A percentile compares a stretch with the other conserved stretches of the same genome.
Evolutionary conservation across 1,140 invertebrate genomes (phyloP).

Genomic region (Rhagoletis zephyria): DNA sequence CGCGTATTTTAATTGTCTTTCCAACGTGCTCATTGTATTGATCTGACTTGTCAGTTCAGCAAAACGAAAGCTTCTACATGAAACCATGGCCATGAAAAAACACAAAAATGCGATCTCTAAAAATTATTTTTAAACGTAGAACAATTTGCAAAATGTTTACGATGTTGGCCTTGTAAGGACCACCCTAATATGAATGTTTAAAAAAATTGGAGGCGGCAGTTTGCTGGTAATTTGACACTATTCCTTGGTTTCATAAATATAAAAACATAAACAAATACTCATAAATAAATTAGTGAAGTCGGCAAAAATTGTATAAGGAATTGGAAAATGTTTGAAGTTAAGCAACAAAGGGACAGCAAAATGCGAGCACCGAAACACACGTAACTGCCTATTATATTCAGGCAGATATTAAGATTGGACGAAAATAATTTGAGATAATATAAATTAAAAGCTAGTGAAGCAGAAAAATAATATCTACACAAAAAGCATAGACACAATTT

Average conservation of each 20-base stretch:
- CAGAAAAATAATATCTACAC: background rate
- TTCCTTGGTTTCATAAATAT: background rate
- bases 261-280: constrained; percentile 10
- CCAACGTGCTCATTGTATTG: too few species aligned
- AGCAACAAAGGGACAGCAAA: background rate
- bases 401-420: too few species aligned
- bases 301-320: background rate
- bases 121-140: too few species aligned
- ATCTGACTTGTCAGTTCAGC: too few species aligned
- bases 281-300: background rate
- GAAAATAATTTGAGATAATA: background rate
- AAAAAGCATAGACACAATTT: background rate
- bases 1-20: too few species aligned
- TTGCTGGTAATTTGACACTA: constrained; percentile 8
- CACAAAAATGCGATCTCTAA: too few species aligned
- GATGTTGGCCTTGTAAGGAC: too few species aligned
- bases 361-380: background rate
- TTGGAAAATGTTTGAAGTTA: background rate
- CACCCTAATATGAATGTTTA: too few species aligned
- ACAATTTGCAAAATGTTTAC: too few species aligned
- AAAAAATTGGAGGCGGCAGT: background rate
- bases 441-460: background rate
- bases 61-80: too few species aligned
- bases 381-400: background rate
- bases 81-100: too few species aligned